phyloP scores from a whole-genome alignment of 2,797 vertebrate genomes.

The Pseudotriccus pelzelni region DNA sequence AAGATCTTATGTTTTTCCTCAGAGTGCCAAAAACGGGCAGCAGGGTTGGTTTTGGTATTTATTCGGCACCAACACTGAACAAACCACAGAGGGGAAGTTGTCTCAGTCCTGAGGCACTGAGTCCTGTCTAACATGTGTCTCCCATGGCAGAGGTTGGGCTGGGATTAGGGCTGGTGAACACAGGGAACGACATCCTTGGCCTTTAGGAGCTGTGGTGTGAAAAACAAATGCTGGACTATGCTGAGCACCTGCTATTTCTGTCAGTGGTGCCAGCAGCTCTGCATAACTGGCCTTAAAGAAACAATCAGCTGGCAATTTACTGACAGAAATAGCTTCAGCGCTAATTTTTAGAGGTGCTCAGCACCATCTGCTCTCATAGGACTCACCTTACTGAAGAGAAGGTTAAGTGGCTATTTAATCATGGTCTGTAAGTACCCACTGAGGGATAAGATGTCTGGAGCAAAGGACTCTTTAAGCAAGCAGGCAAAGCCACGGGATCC shows the following conservation, averaged over 20 bases:
- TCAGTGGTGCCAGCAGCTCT: not conserved
- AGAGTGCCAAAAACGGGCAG: not conserved
- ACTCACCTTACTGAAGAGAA: slow-evolving; percentile 49
- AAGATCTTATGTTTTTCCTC: not conserved
- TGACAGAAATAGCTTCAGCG: not conserved
- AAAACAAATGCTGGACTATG: not conserved
- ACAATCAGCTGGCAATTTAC: slow-evolving; percentile 1
- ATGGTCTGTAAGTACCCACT: slow-evolving; percentile 52
- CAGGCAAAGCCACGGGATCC: not conserved
- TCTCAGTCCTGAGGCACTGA: not conserved
- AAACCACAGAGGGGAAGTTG: not conserved
- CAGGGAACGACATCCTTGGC: accelerated
- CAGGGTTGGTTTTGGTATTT: not conserved
- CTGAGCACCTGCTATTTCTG: not conserved
- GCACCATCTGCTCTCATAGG: slow-evolving; percentile 52
- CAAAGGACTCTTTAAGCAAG: not conserved
- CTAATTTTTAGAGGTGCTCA: slow-evolving; percentile 61
- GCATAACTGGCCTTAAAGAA: accelerated
- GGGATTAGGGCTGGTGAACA: accelerated
- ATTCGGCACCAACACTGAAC: not conserved
- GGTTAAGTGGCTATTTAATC: slow-evolving; percentile 67
- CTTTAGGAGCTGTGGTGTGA: not conserved
- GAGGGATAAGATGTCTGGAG: slow-evolving; percentile 54
- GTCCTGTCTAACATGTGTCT: accelerated
- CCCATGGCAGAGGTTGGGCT: not conserved